Base-by-base conservation (phyloP, 2,797 vertebrate species). In the Xenops minutus region DNA sequence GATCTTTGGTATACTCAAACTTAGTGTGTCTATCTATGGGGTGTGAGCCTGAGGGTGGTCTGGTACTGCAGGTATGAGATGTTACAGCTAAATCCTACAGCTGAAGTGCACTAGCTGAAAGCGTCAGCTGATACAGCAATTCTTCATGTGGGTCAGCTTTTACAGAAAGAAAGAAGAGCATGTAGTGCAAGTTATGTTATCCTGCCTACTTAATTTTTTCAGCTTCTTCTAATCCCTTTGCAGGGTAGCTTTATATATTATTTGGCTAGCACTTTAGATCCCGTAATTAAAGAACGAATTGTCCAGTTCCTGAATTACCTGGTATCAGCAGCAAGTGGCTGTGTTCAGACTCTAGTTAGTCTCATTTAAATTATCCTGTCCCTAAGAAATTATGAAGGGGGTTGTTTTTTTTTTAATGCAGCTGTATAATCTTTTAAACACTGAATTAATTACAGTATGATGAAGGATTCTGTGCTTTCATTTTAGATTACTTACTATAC, bases 81-180 rank as follows among this genome's bases (percentile, higher is more conserved):
- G 49, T 49, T 75, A 44, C 1, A 2, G 32, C 8, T 74, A 72
- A 20, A 26, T 51, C 30, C 55, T 63, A 1, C 2, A 64, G 37
- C 66, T 79, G 82, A 43, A 59, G 64, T 41, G 39, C 16, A 1
- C 10, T 6, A 72, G 54, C 64, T 91, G 15, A n/a, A 61, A 39
- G 55, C 22, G 5, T 34, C 62, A 52, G 27, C 59, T 89, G 85
- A 83, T 75, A 48, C 61, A 77, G 68, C 1, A 0, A 32, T 67
- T 83, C 69, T 36, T 56, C 82, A 76, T 80, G 43, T 89, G 88
- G 61, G 73, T 85, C 79, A 95, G 87, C 78, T 56, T 81, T 84
- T 66, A 37, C n/a, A 81, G 76, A 67, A 71, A 24, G 73, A 75
- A 30, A 2, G 7, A 89, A 91, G 39, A 62, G 54, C 27, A 24